These are phyloP conservation scores for Cephus rjabovi DNA, from an alignment of 2,888 invertebrate species.

Conservation along the genomic window DNA sequence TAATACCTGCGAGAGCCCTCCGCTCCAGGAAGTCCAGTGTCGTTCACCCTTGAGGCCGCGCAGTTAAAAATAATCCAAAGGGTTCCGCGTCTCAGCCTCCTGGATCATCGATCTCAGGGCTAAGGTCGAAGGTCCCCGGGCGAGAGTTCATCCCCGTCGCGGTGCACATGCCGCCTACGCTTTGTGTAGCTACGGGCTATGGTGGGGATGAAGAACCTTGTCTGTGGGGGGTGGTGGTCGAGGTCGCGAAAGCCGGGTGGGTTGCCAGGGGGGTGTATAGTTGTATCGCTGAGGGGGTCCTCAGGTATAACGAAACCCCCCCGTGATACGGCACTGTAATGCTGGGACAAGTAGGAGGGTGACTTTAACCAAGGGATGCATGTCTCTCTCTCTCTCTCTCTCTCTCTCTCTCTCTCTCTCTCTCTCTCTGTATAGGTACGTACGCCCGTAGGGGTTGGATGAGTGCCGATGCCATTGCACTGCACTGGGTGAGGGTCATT, in stretches of 20 bases:
- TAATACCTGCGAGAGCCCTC: background rate
- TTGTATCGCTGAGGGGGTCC: background rate
- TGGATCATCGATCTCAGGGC: background rate
- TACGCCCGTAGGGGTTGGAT: slow-evolving; percentile 1
- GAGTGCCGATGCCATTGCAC: slow-evolving; percentile 59
- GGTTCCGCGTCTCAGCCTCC: background rate
- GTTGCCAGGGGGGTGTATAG: slow-evolving; percentile 22
- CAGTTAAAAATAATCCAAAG: background rate
- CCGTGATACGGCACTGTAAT: background rate
- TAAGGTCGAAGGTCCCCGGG: background rate
- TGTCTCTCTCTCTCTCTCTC: slow-evolving; percentile 17
- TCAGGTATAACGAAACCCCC: background rate
- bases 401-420: background rate
- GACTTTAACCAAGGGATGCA: background rate
- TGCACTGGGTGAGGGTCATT: slow-evolving; percentile 68
- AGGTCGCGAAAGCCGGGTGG: slow-evolving; percentile 17
- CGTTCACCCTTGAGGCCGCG: background rate
- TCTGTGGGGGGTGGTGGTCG: background rate
- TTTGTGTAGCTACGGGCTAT: background rate
- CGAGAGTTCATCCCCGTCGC: background rate
- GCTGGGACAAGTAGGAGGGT: background rate
- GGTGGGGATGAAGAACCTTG: background rate
- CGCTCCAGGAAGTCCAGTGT: background rate
- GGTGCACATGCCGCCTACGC: background rate
- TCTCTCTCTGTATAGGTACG: background rate